These are phyloP conservation scores for Aspidapion aeneum DNA, from an alignment of 2,888 invertebrate genomes.

Conservation along the genomic window DNA sequence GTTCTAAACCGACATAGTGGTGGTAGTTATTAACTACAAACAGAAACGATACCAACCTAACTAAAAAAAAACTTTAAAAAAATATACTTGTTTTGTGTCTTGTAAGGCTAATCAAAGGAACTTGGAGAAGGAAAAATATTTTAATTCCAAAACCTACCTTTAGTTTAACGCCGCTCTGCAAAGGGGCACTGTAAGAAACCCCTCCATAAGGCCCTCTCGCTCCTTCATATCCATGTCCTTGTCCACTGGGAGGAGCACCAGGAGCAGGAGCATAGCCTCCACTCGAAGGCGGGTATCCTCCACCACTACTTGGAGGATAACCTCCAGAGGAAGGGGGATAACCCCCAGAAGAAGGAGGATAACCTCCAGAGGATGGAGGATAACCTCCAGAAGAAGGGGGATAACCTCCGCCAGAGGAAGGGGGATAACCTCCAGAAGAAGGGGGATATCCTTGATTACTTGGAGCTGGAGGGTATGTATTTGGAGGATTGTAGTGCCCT, in stretches of 20 bases:
- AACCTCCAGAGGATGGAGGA: conserved; percentile 19
- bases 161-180: conserved; percentile 14
- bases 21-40: too few species aligned
- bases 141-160: conserved; percentile 30
- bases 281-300: conserved; percentile 28
- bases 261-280: conserved; percentile 42
- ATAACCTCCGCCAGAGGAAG: conserved; percentile 25
- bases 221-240: conserved; percentile 24
- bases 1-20: too few species aligned
- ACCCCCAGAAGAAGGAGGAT: conserved; percentile 22
- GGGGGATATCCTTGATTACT: conserved; percentile 20
- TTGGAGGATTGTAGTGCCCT: conserved; percentile 20
- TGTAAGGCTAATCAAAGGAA: too few species aligned
- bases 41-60: too few species aligned
- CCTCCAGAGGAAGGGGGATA: conserved; percentile 24
- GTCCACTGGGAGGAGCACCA: conserved; percentile 38
- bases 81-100: too few species aligned
- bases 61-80: too few species aligned
- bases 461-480: conserved; percentile 24
- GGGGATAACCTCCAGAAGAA: conserved; percentile 26
- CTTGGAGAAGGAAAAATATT: conserved; percentile 1
- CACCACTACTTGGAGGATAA: conserved; percentile 13
- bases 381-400: conserved; percentile 26
- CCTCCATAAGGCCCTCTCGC: conserved; percentile 33
- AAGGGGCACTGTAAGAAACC: conserved; percentile 24